Base-by-base conservation (phyloP, 1,140 invertebrate genomes). In the Achatina immaculata region DNA sequence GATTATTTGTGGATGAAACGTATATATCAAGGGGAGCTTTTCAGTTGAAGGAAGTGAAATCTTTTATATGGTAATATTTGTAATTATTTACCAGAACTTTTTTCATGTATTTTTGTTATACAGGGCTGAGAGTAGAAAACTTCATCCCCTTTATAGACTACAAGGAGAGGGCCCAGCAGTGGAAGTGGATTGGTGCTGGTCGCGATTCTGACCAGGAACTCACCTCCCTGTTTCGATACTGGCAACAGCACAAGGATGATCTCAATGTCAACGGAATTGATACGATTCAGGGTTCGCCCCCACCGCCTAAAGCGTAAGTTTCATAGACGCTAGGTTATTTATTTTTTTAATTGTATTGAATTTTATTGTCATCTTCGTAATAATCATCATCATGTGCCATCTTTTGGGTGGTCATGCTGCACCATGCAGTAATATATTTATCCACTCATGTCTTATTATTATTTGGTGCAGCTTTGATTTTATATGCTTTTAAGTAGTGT, bases 181-280 rank as follows among this genome's bases (percentile, higher is more conserved):
- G 97, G 91, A 96, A 97, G 84, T 98, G 97, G 97, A 98, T 98
- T 77, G 97, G 96, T 0, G 96, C 96, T n/a, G 96, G 97, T 0
- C 93, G 97, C 42, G 97, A 98, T 89, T 95, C 95, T 0, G 97
- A 98, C 92, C 93, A 94, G 19, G 93, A 96, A 45, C 91, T 99
- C 3, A 90, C 93, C 6, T 91, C 94, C 9, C 90, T 98, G 31
- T 97, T 95, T 88, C 93, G 94, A 71, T 93, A 94, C 82, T 97
- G 96, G 96, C 85, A 96, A 78, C 92, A 94, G 66, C 93, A 93
- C 75, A 92, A 93, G 83, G 93, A 93, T 78, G 89, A 89, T 36
- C 72, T 84, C 34, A 72, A 80, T 62, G 65, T 85, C 21, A 87
- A 90, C 36, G 72, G 86, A 38, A 68, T 87, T 36, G 90, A 90